Base-by-base conservation (phyloP, 2,113 vertebrate species). In the Anolis sagrei region DNA sequence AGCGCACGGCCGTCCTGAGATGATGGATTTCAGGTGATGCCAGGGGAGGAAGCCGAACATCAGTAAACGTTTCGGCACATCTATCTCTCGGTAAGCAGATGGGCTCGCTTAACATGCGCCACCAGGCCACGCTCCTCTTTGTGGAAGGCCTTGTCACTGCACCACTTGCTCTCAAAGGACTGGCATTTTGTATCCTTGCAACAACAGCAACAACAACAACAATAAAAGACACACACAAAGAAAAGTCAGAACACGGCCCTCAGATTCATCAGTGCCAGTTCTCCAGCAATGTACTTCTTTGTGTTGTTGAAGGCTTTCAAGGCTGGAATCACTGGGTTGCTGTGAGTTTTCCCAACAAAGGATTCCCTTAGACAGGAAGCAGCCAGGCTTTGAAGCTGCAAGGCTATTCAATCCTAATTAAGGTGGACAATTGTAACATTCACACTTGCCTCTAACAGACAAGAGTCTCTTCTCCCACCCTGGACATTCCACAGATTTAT, bases 51-150 rank as follows among this genome's bases (percentile, higher is more conserved):
- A 94, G 91, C 86, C 87, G 93, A 93, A 86, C 93, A 95, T 95
- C 92, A 91, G 93, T 93, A 94, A 92, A 87, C 81, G 87, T 88
- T 95, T 92, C 92, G 85, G n/a, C 29, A 83, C 89, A 93, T 92
- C 95, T 91, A 88, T 94, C 90, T 95, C 93, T 91, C 51, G 73
- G 88, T 93, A 94, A 94, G 90, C 95, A 95, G 94, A 92, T 94
- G 94, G 90, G 93, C 89, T 79, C 89, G 83, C 83, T 92, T 90
- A 93, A 82, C 74, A 87, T 39, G 1, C 87, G 73, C 92, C 91
- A 93, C 87, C 91, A 91, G 91, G 88, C 91, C 81, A 36, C 64
- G 83, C 62, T 54, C 79, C 84, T 80, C 88, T 88, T 88, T 83
- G 89, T 91, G 86, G 75, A 75, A 85, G 84, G 88, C 4, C 27